These are phyloP conservation scores for Laticauda colubrina DNA, from an alignment of 2,113 vertebrate genomes.

Conservation along the genomic window DNA sequence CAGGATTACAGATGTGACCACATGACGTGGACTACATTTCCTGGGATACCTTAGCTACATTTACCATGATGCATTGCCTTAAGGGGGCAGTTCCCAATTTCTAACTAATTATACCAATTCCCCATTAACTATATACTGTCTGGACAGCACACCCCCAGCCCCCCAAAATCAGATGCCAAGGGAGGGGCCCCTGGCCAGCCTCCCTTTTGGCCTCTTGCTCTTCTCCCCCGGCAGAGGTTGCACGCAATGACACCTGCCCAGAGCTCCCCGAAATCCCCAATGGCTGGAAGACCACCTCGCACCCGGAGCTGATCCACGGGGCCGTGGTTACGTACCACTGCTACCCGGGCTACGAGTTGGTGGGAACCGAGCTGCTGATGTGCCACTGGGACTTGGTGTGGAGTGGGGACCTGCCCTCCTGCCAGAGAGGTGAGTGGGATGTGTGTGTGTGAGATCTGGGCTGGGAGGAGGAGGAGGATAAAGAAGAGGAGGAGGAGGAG, in stretches of 20 bases:
- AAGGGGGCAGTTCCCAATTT: too few species aligned
- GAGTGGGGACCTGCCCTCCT: conserved; percentile 88
- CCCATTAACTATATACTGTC: too few species aligned
- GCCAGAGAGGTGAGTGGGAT: conserved; percentile 80
- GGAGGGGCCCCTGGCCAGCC: not conserved
- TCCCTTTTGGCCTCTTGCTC: not conserved
- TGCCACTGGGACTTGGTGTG: conserved; percentile 97
- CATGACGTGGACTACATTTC: too few species aligned
- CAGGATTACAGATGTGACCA: too few species aligned
- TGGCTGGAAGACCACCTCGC: conserved; percentile 91
- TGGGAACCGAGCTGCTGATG: conserved; percentile 88
- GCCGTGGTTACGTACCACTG: conserved; percentile 94
- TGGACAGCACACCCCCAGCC: too few species aligned
- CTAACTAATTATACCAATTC: too few species aligned
- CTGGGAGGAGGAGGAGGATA: not conserved
- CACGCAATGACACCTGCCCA: conserved; percentile 91
- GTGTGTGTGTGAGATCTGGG: not conserved
- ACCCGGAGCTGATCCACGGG: conserved; percentile 90
- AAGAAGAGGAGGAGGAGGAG: too few species aligned
- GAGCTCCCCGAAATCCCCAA: conserved; percentile 91
- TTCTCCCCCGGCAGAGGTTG: conserved; percentile 77
- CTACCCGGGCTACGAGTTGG: conserved; percentile 88
- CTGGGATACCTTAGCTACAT: too few species aligned
- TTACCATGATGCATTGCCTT: too few species aligned
- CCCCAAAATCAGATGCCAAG: not conserved